These are phyloP conservation scores for Epizoanthus scotinus DNA, from an alignment of 92 coral and sea anemone genomes.

Conservation along the genomic window DNA sequence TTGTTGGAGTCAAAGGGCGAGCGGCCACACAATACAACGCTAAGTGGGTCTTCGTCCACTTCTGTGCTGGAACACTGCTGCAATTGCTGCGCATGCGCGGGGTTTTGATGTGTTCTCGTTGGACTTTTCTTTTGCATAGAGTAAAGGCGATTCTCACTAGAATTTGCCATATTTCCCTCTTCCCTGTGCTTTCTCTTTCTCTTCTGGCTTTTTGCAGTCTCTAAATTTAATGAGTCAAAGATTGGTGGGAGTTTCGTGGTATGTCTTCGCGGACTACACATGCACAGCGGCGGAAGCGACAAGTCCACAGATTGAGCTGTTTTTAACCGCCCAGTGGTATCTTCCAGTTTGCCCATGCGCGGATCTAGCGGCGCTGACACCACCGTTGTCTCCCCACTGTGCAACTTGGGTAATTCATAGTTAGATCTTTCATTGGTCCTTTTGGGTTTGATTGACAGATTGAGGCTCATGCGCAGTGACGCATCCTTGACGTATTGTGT, in stretches of 20 bases:
- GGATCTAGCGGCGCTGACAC: conserved; percentile 18
- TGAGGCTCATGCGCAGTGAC: conserved; percentile 60
- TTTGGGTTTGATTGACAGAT: conserved; percentile 60
- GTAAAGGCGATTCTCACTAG: background rate
- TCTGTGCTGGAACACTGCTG: conserved; percentile 23
- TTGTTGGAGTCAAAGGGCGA: conserved; percentile 39
- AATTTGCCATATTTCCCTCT: background rate
- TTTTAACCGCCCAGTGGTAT: conserved; percentile 26
- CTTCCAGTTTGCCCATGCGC: conserved; percentile 24
- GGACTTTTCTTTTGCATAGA: conserved; percentile 5
- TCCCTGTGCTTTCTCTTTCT: conserved; percentile 7
- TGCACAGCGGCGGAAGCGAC: background rate
- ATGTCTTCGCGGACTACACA: background rate
- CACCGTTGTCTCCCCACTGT: conserved; percentile 25
- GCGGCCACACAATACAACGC: conserved; percentile 66
- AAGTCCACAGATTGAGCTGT: background rate
- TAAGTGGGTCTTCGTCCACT: conserved; percentile 41
- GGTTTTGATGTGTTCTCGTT: background rate
- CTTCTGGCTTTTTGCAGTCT: background rate
- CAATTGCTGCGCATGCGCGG: conserved; percentile 19
- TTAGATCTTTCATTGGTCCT: conserved; percentile 37
- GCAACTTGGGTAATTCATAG: conserved; percentile 48
- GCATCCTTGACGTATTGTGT: conserved; percentile 61
- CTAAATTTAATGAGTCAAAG: background rate
- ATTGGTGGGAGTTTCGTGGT: conserved; percentile 31